phyloP scores from a whole-genome alignment of 2,888 invertebrate genomes.

The Scaptomyza polygonia region DNA sequence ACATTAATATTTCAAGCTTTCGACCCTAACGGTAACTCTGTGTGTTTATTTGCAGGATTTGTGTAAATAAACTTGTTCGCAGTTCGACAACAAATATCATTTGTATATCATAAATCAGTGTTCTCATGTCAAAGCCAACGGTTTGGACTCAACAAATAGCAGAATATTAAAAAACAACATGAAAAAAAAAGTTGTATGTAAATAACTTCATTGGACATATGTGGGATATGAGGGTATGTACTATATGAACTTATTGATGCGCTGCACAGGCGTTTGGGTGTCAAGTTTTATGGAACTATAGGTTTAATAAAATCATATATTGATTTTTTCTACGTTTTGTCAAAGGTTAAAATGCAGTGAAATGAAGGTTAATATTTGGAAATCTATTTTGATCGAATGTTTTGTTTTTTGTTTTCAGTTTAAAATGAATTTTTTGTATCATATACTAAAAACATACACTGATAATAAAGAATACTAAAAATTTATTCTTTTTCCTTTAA shows the following conservation, averaged over 20 bases:
- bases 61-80: slow-evolving; percentile 18
- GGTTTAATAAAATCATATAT: no score
- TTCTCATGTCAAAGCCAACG: slow-evolving; percentile 53
- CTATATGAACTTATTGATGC: slow-evolving; percentile 27
- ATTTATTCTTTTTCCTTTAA: no score
- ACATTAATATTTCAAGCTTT: slow-evolving; percentile 35
- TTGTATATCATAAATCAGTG: slow-evolving; percentile 40
- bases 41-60: slow-evolving; percentile 8
- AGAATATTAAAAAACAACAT: slow-evolving; percentile 13
- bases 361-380: background rate
- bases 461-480: no score
- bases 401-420: no score
- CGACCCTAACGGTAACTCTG: slow-evolving; percentile 18
- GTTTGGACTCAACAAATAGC: slow-evolving; percentile 54
- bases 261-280: slow-evolving; percentile 8
- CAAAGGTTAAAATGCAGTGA: no score
- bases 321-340: no score
- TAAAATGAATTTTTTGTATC: no score
- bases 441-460: no score
- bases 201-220: slow-evolving; percentile 3
- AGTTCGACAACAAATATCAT: slow-evolving; percentile 34
- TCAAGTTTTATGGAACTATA: no score
- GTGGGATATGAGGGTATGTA: background rate
- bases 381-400: no score
- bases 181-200: slow-evolving; percentile 23